A percentile compares a stretch with the other conserved stretches of the same genome.
These are phyloP conservation scores for Aurelia coerulea DNA, from an alignment of 30 jellyfish, hydroid and myxozoan genomes.

Conservation along the genomic window DNA sequence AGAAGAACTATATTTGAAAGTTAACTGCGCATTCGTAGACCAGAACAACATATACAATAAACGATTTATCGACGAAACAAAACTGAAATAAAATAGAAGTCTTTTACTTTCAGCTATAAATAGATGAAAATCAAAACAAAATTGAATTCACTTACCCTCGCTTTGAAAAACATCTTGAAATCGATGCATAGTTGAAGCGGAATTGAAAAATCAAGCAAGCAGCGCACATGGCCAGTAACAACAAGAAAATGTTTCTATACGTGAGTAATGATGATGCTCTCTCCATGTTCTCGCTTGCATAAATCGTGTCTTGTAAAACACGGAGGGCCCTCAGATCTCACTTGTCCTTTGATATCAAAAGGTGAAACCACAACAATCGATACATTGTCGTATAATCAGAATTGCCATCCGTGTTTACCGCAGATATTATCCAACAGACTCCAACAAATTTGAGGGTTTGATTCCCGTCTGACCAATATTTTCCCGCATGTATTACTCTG, in stretches of 20 bases:
- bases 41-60: too few species aligned
- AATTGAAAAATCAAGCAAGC: constrained; percentile 68
- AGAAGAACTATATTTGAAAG: too few species aligned
- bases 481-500: too few species aligned
- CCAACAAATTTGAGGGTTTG: too few species aligned
- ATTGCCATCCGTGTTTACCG: too few species aligned
- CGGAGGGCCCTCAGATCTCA: constrained; percentile 2
- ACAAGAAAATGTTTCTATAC: constrained; percentile 46
- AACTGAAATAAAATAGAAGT: too few species aligned
- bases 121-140: too few species aligned
- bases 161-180: constrained; percentile 62
- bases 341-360: not conserved
- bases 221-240: constrained; percentile 59
- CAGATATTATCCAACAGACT: too few species aligned
- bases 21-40: too few species aligned
- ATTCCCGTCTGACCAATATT: too few species aligned
- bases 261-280: constrained; percentile 10
- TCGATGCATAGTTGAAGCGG: constrained; percentile 82
- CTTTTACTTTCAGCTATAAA: too few species aligned
- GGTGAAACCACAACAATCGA: constrained; percentile 8
- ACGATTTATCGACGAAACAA: too few species aligned
- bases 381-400: not conserved
- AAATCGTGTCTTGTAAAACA: not conserved
- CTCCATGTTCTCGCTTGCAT: not conserved
- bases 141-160: constrained; percentile 68